Percentiles rank a stretch among this genome's conserved stretches.
Conservation (phyloP, 2,888 invertebrate species). For the Panzeria rudis region DNA sequence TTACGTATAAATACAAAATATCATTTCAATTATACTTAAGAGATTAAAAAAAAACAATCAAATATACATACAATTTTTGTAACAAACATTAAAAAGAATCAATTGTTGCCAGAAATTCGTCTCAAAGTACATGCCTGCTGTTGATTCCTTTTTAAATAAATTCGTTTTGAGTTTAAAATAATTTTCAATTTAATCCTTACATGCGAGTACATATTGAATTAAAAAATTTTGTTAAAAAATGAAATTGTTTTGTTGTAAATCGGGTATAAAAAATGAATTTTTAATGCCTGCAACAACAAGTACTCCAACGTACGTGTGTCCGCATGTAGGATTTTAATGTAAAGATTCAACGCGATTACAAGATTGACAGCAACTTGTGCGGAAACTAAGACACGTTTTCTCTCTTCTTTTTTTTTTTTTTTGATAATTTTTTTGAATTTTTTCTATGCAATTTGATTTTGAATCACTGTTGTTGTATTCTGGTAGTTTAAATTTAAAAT, state of each 20-base stretch:
- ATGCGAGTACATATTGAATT: slow-evolving; percentile 30
- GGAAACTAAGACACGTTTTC: slow-evolving; percentile 73
- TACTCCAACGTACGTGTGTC: slow-evolving; percentile 54
- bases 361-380: slow-evolving; percentile 74
- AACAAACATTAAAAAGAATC: slow-evolving; percentile 4
- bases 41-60: slow-evolving; percentile 36
- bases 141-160: slow-evolving; percentile 4
- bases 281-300: slow-evolving; percentile 62
- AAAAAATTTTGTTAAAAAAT: slow-evolving; percentile 50
- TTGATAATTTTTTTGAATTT: neutral
- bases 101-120: slow-evolving; percentile 58
- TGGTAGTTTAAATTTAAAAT: slow-evolving; percentile 41
- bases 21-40: slow-evolving; percentile 58
- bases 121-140: slow-evolving; percentile 69
- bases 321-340: slow-evolving; percentile 44
- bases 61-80: slow-evolving; percentile 3
- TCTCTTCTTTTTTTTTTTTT: slow-evolving; percentile 35
- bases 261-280: slow-evolving; percentile 61
- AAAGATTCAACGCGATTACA: slow-evolving; percentile 42
- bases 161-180: slow-evolving; percentile 23
- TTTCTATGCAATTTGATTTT: slow-evolving; percentile 31
- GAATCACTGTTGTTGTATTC: slow-evolving; percentile 8
- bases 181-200: slow-evolving; percentile 63
- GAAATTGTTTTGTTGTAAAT: slow-evolving; percentile 42
- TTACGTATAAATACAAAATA: slow-evolving; percentile 13